Base-by-base conservation (phyloP, 2,888 invertebrate species). In the Athripsodes cinereus region DNA sequence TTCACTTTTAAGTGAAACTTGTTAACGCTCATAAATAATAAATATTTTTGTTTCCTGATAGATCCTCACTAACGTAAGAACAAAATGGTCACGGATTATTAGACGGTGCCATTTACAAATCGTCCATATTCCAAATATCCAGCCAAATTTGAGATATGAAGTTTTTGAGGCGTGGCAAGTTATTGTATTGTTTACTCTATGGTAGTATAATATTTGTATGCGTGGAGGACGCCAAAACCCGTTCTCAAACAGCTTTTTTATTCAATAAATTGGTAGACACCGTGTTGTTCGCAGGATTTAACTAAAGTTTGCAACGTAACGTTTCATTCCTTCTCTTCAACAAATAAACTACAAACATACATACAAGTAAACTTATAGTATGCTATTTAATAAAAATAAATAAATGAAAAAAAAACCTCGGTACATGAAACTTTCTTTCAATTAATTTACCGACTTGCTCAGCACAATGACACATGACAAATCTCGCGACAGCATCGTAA, bases 201-300 rank as follows among this genome's bases (percentile, higher is more conserved):
- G 40, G 31, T 11, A 11, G 8, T 31, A 11, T 6, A 8, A 31
- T 31, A 11, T 40, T 40, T 40, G 40, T 40, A 40, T 40, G 40
- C 40, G 40, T 40, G 40, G 40, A 40, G 40, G 40, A 40, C 40
- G 40, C 40, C 40, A 40, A 40, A 40, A 40, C 5, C 40, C 40
- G 8, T 40, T 13, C 13, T 40, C 5, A 40, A 40, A 40, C 40
- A 40, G 40, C 40, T 40, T 40, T 40, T 40, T 40, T 40, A 40
- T 40, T 40, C 40, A 40, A 40, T 40, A 40, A 40, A 40, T 40
- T 40, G 40, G 40, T 40, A 8, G 40, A 40, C 13, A 40, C 16
- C 16, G 40, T 40, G 40, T 40, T 40, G 40, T 40, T 40, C 13
- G 40, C 40, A 40, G 40, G 40, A 40, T 40, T 40, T 3, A n/a